Evolutionary conservation across 2,797 vertebrate species (phyloP).

Genomic region (Pachyuromys duprasi): DNA sequence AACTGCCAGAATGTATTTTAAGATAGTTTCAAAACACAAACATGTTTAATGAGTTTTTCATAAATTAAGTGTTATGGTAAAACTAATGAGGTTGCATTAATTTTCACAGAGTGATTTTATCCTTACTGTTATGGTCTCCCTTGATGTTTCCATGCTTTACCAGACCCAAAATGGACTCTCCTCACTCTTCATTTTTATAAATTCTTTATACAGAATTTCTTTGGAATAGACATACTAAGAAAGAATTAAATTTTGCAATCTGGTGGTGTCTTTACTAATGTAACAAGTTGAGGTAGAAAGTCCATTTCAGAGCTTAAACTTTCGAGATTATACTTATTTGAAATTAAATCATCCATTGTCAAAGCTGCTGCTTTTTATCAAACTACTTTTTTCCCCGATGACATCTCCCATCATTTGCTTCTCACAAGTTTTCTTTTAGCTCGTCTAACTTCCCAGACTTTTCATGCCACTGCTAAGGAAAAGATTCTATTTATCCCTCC

Average conservation of each 20-base stretch:
- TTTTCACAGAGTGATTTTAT: slow-evolving; percentile 33
- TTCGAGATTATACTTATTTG: not conserved
- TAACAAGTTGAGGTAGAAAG: not conserved
- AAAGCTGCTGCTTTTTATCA: not conserved
- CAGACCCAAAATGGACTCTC: not conserved
- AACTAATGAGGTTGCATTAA: slow-evolving; percentile 49
- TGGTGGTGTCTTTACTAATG: slow-evolving; percentile 1
- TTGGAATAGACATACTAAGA: not conserved
- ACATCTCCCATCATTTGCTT: not conserved
- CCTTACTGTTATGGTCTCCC: not conserved
- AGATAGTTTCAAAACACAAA: slow-evolving; percentile 18
- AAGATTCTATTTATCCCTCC: not conserved
- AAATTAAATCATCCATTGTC: not conserved
- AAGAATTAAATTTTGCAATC: slow-evolving; percentile 33
- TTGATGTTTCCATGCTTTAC: not conserved
- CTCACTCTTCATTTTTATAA: not conserved
- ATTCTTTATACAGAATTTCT: not conserved
- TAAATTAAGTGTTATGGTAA: slow-evolving; percentile 41
- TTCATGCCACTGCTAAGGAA: not conserved
- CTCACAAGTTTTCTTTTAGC: not conserved
- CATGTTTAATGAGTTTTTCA: slow-evolving; percentile 10
- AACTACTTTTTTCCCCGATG: not conserved
- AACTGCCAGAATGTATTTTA: not conserved
- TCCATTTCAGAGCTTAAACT: not conserved
- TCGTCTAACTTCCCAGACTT: not conserved